phyloP scores from a whole-genome alignment of 2,797 vertebrate species.

The Eidolon dupreanum region DNA sequence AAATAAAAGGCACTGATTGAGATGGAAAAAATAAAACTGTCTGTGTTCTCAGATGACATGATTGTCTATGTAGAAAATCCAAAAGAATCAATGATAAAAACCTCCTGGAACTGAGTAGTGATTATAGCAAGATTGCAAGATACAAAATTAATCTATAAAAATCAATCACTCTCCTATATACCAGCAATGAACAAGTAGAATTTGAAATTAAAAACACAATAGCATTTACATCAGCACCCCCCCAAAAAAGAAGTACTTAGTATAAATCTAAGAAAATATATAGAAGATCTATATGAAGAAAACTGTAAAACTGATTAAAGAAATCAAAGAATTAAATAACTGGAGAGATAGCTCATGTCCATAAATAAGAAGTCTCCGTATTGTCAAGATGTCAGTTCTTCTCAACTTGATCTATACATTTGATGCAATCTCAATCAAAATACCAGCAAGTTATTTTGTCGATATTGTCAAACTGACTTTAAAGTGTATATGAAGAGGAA shows the following conservation, averaged over 20 bases:
- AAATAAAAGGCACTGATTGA: background rate
- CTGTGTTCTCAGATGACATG: background rate
- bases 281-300: background rate
- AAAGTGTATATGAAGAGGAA: background rate
- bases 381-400: background rate
- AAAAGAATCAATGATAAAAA: background rate
- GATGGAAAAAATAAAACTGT: background rate
- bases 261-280: background rate
- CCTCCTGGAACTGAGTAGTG: background rate
- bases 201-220: background rate
- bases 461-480: background rate
- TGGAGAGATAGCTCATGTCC: background rate
- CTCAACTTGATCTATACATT: background rate
- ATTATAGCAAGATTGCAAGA: background rate
- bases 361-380: background rate
- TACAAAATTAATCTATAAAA: background rate
- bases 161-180: background rate
- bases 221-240: background rate
- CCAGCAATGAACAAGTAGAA: background rate
- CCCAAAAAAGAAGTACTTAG: background rate
- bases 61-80: background rate
- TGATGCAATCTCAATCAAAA: background rate
- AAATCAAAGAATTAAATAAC: background rate
- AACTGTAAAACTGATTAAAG: background rate
- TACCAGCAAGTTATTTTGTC: background rate